Evolutionary conservation across 2,888 invertebrate species (phyloP), one percentile per base, ranked within the genome.

Genomic region (Sphecodes monilicornis): DNA sequence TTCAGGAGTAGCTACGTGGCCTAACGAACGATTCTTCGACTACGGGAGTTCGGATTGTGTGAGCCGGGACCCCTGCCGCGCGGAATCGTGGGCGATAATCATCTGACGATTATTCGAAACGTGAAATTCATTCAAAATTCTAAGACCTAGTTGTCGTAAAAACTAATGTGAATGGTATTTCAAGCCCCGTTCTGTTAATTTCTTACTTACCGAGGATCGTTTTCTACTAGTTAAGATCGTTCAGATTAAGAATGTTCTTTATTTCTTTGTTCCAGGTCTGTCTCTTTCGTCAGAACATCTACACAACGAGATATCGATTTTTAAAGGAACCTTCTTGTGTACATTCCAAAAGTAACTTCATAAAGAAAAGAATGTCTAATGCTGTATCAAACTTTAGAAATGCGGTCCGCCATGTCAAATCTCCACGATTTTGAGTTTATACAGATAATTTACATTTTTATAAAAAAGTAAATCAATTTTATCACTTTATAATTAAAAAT

Each of bases 41-140:
- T 29, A 29, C 16, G 29, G 13, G 60, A 29, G 60, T 60, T 60
- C 60, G 29, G 16, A 2, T 16, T 6, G 29, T 6, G 26, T 1
- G 60, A 26, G 60, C 16, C 60, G 13, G 32, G 66, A 66, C 66
- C 36, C 66, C 36, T 66, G 66, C 22, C 66, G 66, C 32, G 66
- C 10, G 66, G 36, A 66, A 32, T 36, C 66, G 66, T 66, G 36
- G 68, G 68, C 68, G 68, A 68, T 68, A 68, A 68, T 39, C 64
- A 64, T 64, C 32, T 22, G 32, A 68, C 5, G 32, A 68, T 68
- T 68, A 68, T 68, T 39, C 39, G 68, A 68, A 39, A 68, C 22
- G 68, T n/a, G 16, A 26, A 29, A 60, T 60, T 29, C 60, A 29
- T 29, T 60, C 60, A 5, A 60, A 39, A 68, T 39, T 68, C 36